Base-by-base conservation (phyloP, 2,113 vertebrate genomes). In the Brachyhypopomus gauderio region DNA sequence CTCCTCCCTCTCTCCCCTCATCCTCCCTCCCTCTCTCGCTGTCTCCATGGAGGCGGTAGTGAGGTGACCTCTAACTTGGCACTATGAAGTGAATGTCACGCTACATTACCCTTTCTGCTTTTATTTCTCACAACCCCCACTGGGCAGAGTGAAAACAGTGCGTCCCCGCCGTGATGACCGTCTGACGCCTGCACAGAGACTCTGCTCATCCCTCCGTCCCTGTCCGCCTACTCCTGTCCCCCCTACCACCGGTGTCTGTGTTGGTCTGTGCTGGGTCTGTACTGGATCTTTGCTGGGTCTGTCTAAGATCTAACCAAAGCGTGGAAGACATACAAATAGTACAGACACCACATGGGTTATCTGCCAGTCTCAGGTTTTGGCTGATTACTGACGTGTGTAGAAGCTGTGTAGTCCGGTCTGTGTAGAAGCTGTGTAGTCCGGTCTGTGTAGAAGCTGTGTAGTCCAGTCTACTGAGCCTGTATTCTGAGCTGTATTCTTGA, bases 31-130 rank as follows among this genome's bases (percentile, higher is more conserved):
- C 19, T 30, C 71, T 16, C 41, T 60, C 25, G 23, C 23, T 5
- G 48, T 45, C 45, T n/a, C 64, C 71, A 6, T 75, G 66, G 72
- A 75, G 1, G 72, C 71, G 83, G 23, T 52, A 11, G 36, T 59
- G 84, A 88, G 90, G 86, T 92, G 91, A 92, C 91, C 91, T 91
- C 90, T 79, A 90, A 87, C 88, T 83, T 63, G 36, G 73, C 63
- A 81, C 88, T 90, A 92, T 92, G 89, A 90, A 92, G 90, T 90
- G 88, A 92, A 89, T 90, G 88, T 88, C 89, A 90, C 72, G 86
- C 90, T 87, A 89, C 90, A 91, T 91, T 92, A 90, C 87, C 83
- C 66, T 30, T 11, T 52, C 56, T 23, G 59, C 62, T n/a, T 90
- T 89, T 90, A 85, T 90, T 89, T 90, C 72, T 83, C 83, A 81